Base-by-base conservation (phyloP, 2,888 invertebrate species). In the Itoplectis maculator region DNA sequence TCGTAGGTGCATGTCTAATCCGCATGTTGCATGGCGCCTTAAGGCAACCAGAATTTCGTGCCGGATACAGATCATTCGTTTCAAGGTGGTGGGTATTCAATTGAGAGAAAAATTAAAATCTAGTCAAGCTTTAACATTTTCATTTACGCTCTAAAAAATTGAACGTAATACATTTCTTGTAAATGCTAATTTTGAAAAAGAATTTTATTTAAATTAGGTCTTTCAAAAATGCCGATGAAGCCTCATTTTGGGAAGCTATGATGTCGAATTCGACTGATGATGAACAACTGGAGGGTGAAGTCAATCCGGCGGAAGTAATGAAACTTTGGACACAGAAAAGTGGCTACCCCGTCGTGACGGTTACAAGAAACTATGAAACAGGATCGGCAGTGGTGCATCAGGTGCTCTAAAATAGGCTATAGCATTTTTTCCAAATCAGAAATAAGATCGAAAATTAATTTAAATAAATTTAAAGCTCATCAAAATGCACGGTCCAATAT, bases 1-100 rank as follows among this genome's bases (percentile, higher is more conserved):
- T 86, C 87, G 80, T 88, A 92, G 92, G 92, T 89, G 92, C 92
- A 89, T 92, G 92, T 87, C 84, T 92, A 84, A 89, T 92, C 86
- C 90, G 89, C 86, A 92, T 92, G 92, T 89, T 92, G 89, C 90
- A 91, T 88, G 88, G 83, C 68, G 86, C 87, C 63, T 84, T 91
- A 86, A 85, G 78, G 68, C 87, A 88, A 83, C 86, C 86, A 63
- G 87, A 87, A 79, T 89, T 90, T 88, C 89, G 86, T 84, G 88
- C 84, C 61, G 90, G 90, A 83, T 89, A 91, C 89, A 84, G 86
- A 87, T 89, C 88, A 76, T 88, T 92, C 84, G 84, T 92, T 82
- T 87, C 87, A 15, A 87, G 89, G 88, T 91, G 91, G 92, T 92
- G 88, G 88, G 91, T 91, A 90, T 87, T 82, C 18, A 13, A 74